A percentile compares a stretch with the other conserved stretches of the same genome.
Conservation (phyloP, 1,140 invertebrate genomes). For the Belonocnema kinseyi region DNA sequence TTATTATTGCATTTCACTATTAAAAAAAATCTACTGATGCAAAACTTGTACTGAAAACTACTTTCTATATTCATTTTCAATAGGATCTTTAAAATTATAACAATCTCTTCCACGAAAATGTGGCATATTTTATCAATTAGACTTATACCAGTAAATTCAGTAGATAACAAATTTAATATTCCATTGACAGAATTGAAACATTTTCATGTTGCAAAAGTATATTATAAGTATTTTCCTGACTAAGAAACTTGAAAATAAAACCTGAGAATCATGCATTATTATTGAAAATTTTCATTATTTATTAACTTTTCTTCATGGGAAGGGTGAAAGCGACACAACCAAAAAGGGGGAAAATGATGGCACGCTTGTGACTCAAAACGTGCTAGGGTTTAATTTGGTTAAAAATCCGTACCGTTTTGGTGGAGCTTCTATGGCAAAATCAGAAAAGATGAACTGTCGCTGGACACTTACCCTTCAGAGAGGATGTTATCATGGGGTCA, state of each 20-base stretch:
- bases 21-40: too few relatives aligned
- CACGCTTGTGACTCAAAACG: slow-evolving; percentile 11
- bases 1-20: too few relatives aligned
- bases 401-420: slow-evolving; percentile 44
- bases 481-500: slow-evolving; percentile 77
- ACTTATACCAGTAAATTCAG: too few relatives aligned
- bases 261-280: background rate
- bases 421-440: slow-evolving; percentile 51
- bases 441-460: slow-evolving; percentile 58
- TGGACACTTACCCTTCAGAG: slow-evolving; percentile 75
- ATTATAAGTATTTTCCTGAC: background rate
- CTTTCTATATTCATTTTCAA: too few relatives aligned
- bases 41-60: too few relatives aligned
- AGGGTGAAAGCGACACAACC: background rate
- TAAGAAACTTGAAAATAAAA: background rate
- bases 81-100: too few relatives aligned
- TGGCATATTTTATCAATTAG: too few relatives aligned
- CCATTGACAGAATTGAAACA: too few relatives aligned
- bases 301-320: background rate
- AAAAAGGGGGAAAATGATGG: slow-evolving; percentile 33
- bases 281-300: background rate
- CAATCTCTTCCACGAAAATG: too few relatives aligned
- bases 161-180: too few relatives aligned
- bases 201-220: too few relatives aligned
- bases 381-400: slow-evolving; percentile 35